Evolutionary conservation across 1,140 invertebrate genomes (phyloP).

Genomic region (Apis mellifera): Amel_HAv3.1 CM009941.2:2405001-2405500

Average conservation of each 20-base stretch:
- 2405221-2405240: background rate
- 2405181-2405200: conserved; percentile 4
- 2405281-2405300: conserved; percentile 1
- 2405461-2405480: conserved; percentile 57
- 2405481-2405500: conserved; percentile 74
- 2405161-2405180: background rate
- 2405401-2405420: conserved; percentile 24
- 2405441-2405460: conserved; percentile 64
- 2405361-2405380: background rate
- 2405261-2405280: background rate
- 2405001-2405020: conserved; percentile 76
- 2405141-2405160: conserved; percentile 39
- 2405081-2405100: conserved; percentile 65
- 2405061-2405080: conserved; percentile 64
- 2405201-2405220: background rate
- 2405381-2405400: conserved; percentile 6
- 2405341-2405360: background rate
- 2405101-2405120: conserved; percentile 63
- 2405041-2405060: conserved; percentile 67
- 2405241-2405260: background rate
- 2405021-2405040: conserved; percentile 72
- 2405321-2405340: background rate
- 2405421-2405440: conserved; percentile 8
- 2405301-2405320: conserved; percentile 13
- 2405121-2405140: conserved; percentile 65